Base-by-base conservation (phyloP, 1,140 invertebrate species). In the Campodea augens region DNA sequence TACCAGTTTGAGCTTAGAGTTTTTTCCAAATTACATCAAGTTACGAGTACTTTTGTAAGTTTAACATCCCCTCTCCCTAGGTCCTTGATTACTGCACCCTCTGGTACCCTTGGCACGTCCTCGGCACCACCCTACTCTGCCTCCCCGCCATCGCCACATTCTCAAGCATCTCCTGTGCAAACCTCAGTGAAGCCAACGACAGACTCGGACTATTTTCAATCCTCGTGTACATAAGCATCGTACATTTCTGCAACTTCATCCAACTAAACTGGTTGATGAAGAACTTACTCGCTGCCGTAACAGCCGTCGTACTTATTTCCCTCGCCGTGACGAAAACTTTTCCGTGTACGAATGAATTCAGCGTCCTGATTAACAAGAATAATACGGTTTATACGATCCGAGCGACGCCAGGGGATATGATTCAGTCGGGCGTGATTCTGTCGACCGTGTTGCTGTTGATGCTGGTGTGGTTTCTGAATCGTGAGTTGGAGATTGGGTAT, bases 241-340 rank as follows among this genome's bases (percentile, higher is more conserved):
- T n/a, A n/a, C 86, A 91, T 60, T 92, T 88, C 58, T 88, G 83
- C 61, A 92, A 92, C 61, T 92, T 91, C 54, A 90, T 86, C 1
- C 89, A 95, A 60, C 71, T 95, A 29, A 91, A 86, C 58, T 90
- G 84, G 59, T 90, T 87, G 76, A 81, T 92, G 66, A 93, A 93
- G 56, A 91, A 86, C 55, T 61, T 76, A n/a, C 57, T 92, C 4
- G 86, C 86, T 4, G 76, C 77, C 0, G 38, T 88, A 5, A 77
- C 77, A 4, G 79, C 79, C 1, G 60, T 75, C 5, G 55, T 80
- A 29, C 80, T 87, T 52, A 64, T 88, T 13, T 67, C 66, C 37
- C 56, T 76, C 4, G 57, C 70, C 7, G 58, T 61, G 3, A 43
- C 48, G 20, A 60, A 54, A 13, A 21, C 55, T 25, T 56, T 53